These are phyloP conservation scores for Spisula solida DNA, from an alignment of 2,888 invertebrate genomes.

Conservation along the genomic window DNA sequence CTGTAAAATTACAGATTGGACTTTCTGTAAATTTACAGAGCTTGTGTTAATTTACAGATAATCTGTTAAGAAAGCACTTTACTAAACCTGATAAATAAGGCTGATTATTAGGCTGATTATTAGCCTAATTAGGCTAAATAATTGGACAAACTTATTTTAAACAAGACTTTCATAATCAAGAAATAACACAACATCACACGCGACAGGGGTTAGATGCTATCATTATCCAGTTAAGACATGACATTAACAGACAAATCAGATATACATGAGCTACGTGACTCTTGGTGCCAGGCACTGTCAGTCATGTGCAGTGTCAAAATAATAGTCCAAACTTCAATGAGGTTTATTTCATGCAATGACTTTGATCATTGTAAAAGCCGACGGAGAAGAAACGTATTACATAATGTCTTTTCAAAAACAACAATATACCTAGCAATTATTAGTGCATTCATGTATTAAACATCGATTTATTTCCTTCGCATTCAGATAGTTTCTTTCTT, in stretches of 20 bases:
- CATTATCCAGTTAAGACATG: background rate
- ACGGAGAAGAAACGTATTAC: background rate
- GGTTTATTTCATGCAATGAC: background rate
- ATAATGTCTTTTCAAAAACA: background rate
- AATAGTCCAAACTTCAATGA: background rate
- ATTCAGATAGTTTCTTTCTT: slow-evolving; percentile 32
- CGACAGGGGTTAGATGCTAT: background rate
- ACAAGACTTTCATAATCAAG: too few species aligned
- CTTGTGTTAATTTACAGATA: too few species aligned
- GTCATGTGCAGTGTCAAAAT: background rate
- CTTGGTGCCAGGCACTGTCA: background rate
- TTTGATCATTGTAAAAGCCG: background rate
- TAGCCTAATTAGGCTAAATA: too few species aligned
- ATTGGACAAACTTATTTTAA: too few species aligned
- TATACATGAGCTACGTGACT: background rate
- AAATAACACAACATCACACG: background rate
- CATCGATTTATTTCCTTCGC: slow-evolving; percentile 6
- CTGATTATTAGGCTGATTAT: too few species aligned
- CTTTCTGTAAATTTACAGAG: too few species aligned
- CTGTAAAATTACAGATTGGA: too few species aligned
- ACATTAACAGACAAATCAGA: background rate
- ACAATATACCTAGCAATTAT: background rate
- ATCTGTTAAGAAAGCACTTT: too few species aligned
- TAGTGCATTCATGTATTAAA: slow-evolving; percentile 11
- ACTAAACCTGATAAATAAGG: too few species aligned